Conservation (phyloP, 2,888 invertebrate genomes). For the Gymnosoma rotundatum region DNA sequence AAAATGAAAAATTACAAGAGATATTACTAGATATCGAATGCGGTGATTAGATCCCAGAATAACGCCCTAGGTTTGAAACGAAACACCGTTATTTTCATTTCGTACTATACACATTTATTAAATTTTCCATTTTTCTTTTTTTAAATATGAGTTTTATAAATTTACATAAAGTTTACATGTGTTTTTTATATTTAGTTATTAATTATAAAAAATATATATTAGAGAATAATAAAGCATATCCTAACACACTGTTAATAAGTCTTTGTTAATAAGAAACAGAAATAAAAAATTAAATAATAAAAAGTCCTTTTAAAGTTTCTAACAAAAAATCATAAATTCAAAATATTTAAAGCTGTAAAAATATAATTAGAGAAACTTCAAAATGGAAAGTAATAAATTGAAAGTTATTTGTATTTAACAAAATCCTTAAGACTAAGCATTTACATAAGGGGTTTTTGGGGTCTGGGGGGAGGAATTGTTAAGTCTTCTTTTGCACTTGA, state of each 20-base stretch:
- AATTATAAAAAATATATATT: slow-evolving; percentile 71
- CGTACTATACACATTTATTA: slow-evolving; percentile 71
- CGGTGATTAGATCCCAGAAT: too few relatives aligned
- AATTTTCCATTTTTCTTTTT: slow-evolving; percentile 56
- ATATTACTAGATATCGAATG: too few relatives aligned
- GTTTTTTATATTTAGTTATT: slow-evolving; percentile 37
- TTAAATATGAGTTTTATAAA: slow-evolving; percentile 67
- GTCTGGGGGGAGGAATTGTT: slow-evolving; percentile 22
- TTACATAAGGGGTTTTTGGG: slow-evolving; percentile 40
- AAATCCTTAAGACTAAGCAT: slow-evolving; percentile 57
- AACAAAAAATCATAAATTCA: slow-evolving; percentile 40
- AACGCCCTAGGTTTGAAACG: too few relatives aligned
- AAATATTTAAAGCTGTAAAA: slow-evolving; percentile 38
- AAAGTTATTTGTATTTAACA: slow-evolving; percentile 36
- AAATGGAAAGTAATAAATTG: slow-evolving; percentile 5
- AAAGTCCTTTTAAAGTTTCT: slow-evolving; percentile 37
- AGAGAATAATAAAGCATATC: slow-evolving; percentile 64
- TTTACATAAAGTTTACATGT: slow-evolving; percentile 69
- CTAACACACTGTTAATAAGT: slow-evolving; percentile 59
- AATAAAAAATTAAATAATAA: slow-evolving; percentile 30
- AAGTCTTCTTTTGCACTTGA: slow-evolving; percentile 46
- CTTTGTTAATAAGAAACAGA: slow-evolving; percentile 50
- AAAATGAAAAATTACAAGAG: too few relatives aligned
- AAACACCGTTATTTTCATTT: slow-evolving; percentile 47
- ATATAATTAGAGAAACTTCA: slow-evolving; percentile 5